Evolutionary conservation across 2,797 vertebrate species (phyloP), one percentile per base, ranked within the genome.

Genomic region (Leptodactylus fallax): DNA sequence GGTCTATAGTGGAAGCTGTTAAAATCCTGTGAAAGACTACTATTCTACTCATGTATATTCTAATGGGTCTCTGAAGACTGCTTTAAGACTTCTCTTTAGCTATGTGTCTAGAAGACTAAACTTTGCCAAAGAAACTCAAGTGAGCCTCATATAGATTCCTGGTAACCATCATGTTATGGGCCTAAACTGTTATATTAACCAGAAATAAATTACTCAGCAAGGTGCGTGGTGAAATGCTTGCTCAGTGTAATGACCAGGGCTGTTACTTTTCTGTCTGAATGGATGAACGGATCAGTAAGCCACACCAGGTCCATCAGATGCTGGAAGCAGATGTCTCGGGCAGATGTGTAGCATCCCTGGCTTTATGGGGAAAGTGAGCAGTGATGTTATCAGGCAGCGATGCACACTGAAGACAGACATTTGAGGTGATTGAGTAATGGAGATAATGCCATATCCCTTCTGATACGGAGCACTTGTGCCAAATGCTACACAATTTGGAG

Each of bases 291-390:
- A 49, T 87, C 72, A 63, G 74, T 83, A 83, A 89, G 63, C 63
- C 6, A 76, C 74, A 89, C 36, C 80, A 79, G 80, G 79, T 83
- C 81, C 77, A 77, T 89, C 88, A 86, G 88, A 87, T 89, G 85
- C 21, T 83, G 61, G 7, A 74, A 86, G 65, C 88, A 89, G 88
- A 86, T 89, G 88, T 86, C 81, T 78, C 8, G 47, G 55, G 58
- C 85, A 86, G 85, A 89, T 86, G 84, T 83, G 79, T n/a, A 69
- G 69, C 21, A 58, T 86, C 61, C 51, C 21, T 21, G 25, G 72
- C 80, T 60, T 51, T 78, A 79, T 36, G 45, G 63, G 14, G 19
- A 61, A 83, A 78, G 36, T 79, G 79, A 82, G 79, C 84, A 83
- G 63, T 51, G 74, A 89, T 86, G 72, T 67, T 86, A 86, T 79